phyloP scores from a whole-genome alignment of 2,888 invertebrate species.

The Tetragonisca angustula region DNA sequence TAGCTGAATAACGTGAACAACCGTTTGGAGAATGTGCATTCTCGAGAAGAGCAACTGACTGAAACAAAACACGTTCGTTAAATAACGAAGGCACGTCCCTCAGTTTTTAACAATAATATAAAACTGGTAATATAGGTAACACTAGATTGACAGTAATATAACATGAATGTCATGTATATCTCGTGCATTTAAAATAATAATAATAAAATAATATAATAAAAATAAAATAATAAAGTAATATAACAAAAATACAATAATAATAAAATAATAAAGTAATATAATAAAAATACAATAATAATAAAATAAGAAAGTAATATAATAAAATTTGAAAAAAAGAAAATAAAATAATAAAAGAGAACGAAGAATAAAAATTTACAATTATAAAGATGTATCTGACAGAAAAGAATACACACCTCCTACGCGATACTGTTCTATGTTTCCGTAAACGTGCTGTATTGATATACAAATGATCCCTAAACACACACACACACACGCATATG shows the following conservation, averaged over 20 bases:
- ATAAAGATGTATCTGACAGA: background rate
- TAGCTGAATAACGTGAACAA: slow-evolving; percentile 82
- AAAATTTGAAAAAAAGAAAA: too few species aligned
- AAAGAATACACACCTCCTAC: slow-evolving; percentile 65
- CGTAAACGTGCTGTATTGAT: slow-evolving; percentile 27
- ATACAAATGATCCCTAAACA: slow-evolving; percentile 74
- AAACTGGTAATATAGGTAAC: background rate
- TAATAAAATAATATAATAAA: too few species aligned
- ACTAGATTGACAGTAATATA: too few species aligned
- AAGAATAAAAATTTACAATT: too few species aligned
- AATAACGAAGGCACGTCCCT: background rate
- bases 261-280: too few species aligned
- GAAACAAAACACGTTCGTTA: slow-evolving; percentile 43
- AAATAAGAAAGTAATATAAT: too few species aligned
- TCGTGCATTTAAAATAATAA: too few species aligned
- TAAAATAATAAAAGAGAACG: too few species aligned
- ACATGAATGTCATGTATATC: too few species aligned
- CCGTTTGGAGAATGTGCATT: slow-evolving; percentile 77
- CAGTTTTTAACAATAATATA: background rate
- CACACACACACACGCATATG: background rate
- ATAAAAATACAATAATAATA: too few species aligned
- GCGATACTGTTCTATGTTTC: slow-evolving; percentile 24
- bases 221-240: too few species aligned
- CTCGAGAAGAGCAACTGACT: slow-evolving; percentile 78
- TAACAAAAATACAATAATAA: too few species aligned